phyloP scores from a whole-genome alignment of 2,888 invertebrate species.

The Zaprionus lineosus region DNA sequence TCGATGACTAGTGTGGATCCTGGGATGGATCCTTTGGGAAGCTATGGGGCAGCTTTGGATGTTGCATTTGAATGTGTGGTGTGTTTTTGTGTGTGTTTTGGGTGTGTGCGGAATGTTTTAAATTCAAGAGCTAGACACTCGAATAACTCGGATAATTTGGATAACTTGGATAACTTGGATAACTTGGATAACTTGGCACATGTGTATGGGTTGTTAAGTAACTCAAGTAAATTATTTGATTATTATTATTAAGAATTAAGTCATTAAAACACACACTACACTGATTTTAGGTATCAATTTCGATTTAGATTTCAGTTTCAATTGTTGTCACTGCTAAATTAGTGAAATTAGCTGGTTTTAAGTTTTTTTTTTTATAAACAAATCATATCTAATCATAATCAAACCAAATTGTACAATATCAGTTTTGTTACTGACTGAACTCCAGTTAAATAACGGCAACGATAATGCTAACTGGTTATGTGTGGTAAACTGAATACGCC shows the following conservation, averaged over 20 bases:
- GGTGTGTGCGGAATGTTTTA: too few relatives aligned
- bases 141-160: conserved; percentile 48
- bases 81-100: conserved; percentile 45
- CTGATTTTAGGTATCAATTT: conserved; percentile 44
- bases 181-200: conserved; percentile 68
- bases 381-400: conserved; percentile 61
- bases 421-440: conserved; percentile 64
- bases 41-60: conserved; percentile 9
- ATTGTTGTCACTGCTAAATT: conserved; percentile 57
- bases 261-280: conserved; percentile 79
- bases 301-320: conserved; percentile 2
- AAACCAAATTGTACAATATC: conserved; percentile 63
- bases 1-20: conserved; percentile 2
- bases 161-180: conserved; percentile 49
- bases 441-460: conserved; percentile 66
- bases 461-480: conserved; percentile 62
- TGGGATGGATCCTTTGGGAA: background rate
- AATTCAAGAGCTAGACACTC: too few relatives aligned
- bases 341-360: conserved; percentile 75
- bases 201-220: conserved; percentile 80
- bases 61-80: conserved; percentile 28
- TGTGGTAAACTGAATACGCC: conserved; percentile 45
- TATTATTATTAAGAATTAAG: conserved; percentile 44
- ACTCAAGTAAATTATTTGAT: conserved; percentile 41
- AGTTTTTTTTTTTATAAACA: conserved; percentile 55